Evolutionary conservation across 1,140 invertebrate species (phyloP).

Genomic region (Chlorops oryzae): DNA sequence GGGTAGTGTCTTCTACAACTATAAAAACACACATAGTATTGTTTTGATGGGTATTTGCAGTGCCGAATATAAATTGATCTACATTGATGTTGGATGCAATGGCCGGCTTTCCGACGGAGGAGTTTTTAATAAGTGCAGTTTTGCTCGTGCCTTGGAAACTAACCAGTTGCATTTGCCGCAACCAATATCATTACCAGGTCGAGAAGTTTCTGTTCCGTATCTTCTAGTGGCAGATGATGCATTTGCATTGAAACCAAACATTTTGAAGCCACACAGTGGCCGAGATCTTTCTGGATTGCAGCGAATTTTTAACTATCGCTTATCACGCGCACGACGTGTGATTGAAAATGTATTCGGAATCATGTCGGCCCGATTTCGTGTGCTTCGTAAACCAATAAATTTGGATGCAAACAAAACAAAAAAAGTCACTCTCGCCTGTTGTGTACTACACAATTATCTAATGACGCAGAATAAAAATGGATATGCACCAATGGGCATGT

Average conservation of each 20-base stretch:
- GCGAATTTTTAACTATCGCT: conserved; percentile 48
- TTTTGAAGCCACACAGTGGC: conserved; percentile 40
- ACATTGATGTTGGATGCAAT: no score
- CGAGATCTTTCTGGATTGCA: conserved; percentile 18
- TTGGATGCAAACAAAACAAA: conserved; percentile 6
- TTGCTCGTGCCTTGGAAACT: no score
- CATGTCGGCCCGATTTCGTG: conserved; percentile 42
- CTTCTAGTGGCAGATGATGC: conserved; percentile 49
- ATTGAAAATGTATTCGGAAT: conserved; percentile 51
- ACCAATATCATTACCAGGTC: conserved; percentile 20
- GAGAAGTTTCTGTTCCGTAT: conserved; percentile 20
- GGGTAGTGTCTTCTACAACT: no score
- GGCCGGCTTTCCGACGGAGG: no score
- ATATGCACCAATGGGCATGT: not conserved
- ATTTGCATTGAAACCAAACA: conserved; percentile 27
- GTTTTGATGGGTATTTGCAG: no score
- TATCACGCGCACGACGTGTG: conserved; percentile 40
- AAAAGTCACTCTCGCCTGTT: conserved; percentile 1
- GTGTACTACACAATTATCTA: not conserved
- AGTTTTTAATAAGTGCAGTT: no score
- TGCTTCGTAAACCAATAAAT: conserved; percentile 40
- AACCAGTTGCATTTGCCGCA: conserved; percentile 27
- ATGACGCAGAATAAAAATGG: not conserved
- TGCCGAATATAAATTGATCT: no score
- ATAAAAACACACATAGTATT: no score